A percentile compares a stretch with the other conserved stretches of the same genome.
Conservation (phyloP, 2,113 vertebrate species). For the Rhynchomys soricoides region DNA sequence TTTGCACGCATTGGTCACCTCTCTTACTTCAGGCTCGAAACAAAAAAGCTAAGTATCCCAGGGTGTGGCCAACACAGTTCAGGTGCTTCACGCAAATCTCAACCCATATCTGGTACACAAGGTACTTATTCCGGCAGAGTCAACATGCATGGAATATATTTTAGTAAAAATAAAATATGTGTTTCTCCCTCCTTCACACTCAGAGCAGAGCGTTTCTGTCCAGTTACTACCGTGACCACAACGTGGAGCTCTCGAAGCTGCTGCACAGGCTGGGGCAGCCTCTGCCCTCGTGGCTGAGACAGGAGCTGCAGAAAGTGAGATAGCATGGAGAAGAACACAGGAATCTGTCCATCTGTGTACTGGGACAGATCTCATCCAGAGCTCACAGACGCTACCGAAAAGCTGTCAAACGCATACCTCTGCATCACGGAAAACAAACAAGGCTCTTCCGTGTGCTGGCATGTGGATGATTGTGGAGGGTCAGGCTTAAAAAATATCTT, state of each 20-base stretch:
- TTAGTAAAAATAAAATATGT: background rate
- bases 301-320: slow-evolving; percentile 98
- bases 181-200: background rate
- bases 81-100: background rate
- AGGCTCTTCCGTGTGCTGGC: slow-evolving; percentile 86
- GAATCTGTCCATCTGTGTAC: slow-evolving; percentile 30
- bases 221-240: slow-evolving; percentile 96
- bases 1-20: accelerated
- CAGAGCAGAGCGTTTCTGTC: slow-evolving; percentile 96
- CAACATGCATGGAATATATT: background rate
- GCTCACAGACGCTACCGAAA: slow-evolving; percentile 77
- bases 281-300: slow-evolving; percentile 96
- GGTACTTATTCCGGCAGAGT: background rate
- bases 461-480: slow-evolving; percentile 78
- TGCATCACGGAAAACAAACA: slow-evolving; percentile 76
- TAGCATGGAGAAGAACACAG: slow-evolving; percentile 79
- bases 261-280: slow-evolving; percentile 96
- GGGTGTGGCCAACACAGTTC: background rate
- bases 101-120: background rate
- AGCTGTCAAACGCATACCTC: slow-evolving; percentile 81
- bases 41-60: background rate
- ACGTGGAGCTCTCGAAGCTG: slow-evolving; percentile 96
- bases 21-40: background rate
- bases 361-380: slow-evolving; percentile 46
- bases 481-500: background rate